These are phyloP conservation scores for Coracopsis vasa DNA, from an alignment of 2,113 vertebrate genomes.

Conservation along the genomic window DNA sequence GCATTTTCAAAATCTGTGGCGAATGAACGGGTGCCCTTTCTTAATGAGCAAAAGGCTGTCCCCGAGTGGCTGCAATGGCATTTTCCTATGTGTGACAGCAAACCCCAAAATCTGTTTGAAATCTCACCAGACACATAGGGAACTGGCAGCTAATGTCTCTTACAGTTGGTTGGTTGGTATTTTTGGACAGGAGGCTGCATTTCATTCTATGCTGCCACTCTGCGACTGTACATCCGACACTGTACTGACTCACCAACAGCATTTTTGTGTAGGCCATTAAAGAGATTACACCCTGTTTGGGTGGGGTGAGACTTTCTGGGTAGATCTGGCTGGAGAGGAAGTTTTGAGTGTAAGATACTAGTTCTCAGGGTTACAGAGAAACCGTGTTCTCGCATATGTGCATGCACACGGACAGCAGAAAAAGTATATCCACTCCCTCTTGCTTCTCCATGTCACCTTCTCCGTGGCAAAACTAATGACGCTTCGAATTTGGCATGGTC, in stretches of 20 bases:
- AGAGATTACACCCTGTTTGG: neutral
- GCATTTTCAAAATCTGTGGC: neutral
- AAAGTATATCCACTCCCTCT: neutral
- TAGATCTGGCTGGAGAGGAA: neutral
- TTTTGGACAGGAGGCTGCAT: slow-evolving; percentile 35
- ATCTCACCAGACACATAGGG: neutral
- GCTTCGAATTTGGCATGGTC: neutral
- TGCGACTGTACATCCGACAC: neutral
- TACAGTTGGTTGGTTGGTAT: slow-evolving; percentile 37
- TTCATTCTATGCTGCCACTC: slow-evolving; percentile 4
- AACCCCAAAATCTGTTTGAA: slow-evolving; percentile 2
- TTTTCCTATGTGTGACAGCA: neutral
- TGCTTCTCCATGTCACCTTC: neutral
- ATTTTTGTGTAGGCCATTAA: neutral
- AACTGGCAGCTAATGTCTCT: slow-evolving; percentile 45
- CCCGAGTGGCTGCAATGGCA: neutral
- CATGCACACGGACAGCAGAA: neutral
- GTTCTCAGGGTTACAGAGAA: neutral
- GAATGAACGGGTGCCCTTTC: neutral
- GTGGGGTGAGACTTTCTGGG: neutral
- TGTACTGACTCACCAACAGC: neutral
- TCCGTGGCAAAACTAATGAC: neutral
- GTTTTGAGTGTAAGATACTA: neutral
- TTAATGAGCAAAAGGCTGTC: neutral
- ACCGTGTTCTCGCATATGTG: accelerated